Conservation (phyloP, 92 coral and sea anemone species). For the Plumapathes pennacea region DNA sequence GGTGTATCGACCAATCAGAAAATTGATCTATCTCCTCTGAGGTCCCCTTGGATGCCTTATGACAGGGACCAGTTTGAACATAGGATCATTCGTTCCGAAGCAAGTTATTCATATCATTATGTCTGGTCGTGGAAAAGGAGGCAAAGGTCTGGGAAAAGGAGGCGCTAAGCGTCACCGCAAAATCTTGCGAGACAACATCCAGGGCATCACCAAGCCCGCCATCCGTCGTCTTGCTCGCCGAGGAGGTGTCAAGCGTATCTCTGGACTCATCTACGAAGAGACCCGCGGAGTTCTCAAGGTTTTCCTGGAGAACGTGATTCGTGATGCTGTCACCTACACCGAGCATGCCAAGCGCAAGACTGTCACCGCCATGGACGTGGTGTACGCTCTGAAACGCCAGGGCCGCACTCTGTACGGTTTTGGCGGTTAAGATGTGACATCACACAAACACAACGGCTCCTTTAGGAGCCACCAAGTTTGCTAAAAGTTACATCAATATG, state of each 20-base stretch:
- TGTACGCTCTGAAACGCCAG: slow-evolving; percentile 90
- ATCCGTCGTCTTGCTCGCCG: slow-evolving; percentile 98
- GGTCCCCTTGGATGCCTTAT: too few relatives aligned
- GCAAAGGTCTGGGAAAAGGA: slow-evolving; percentile 91
- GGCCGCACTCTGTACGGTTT: slow-evolving; percentile 97
- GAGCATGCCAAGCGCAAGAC: slow-evolving; percentile 99
- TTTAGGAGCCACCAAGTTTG: too few relatives aligned
- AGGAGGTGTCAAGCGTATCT: slow-evolving; percentile 96
- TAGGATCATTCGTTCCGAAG: too few relatives aligned
- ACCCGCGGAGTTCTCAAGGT: slow-evolving; percentile 97
- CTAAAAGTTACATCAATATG: too few relatives aligned
- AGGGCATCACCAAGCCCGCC: slow-evolving; percentile 95
- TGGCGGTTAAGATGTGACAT: slow-evolving; percentile 56
- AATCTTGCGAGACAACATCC: slow-evolving; percentile 92
- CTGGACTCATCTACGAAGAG: slow-evolving; percentile 83
- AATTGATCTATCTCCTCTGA: too few relatives aligned
- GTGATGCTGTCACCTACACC: slow-evolving; percentile 96
- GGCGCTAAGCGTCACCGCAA: slow-evolving; percentile 97
- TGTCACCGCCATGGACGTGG: slow-evolving; percentile 97
- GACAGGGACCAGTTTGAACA: too few relatives aligned
- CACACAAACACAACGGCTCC: too few relatives aligned
- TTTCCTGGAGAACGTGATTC: slow-evolving; percentile 94
- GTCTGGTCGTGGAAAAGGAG: slow-evolving; percentile 98
- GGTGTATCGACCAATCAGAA: too few relatives aligned
- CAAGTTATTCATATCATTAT: too few relatives aligned